Percentiles rank a stretch among this genome's conserved stretches.
phyloP scores from a whole-genome alignment of 2,113 vertebrate genomes.

The Accipiter virgatus region DNA sequence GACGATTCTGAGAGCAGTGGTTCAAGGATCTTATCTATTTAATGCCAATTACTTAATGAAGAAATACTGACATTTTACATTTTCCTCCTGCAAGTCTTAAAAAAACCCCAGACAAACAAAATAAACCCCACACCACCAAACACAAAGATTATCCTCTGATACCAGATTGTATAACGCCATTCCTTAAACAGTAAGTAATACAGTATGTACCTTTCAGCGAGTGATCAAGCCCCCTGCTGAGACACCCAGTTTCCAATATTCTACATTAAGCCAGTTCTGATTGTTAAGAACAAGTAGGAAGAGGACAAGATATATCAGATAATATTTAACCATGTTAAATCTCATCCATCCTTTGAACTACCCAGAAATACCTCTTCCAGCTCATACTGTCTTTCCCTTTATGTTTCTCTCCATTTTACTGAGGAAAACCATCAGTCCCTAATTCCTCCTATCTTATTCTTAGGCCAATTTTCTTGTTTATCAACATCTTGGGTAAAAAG shows the following conservation, averaged over 20 bases:
- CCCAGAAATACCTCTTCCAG: neutral
- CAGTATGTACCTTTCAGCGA: neutral
- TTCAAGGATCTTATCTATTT: neutral
- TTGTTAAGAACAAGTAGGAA: neutral
- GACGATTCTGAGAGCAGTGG: neutral
- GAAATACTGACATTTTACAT: neutral
- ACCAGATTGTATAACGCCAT: neutral
- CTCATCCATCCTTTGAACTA: neutral
- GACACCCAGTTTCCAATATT: neutral
- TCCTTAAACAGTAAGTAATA: neutral
- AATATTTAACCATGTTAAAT: neutral
- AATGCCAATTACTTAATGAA: neutral
- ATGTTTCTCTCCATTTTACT: neutral
- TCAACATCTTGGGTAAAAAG: neutral
- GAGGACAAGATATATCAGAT: neutral
- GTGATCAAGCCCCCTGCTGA: neutral
- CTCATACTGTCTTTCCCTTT: neutral
- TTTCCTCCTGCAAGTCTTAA: neutral
- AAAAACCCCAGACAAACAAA: neutral
- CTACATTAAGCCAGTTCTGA: neutral
- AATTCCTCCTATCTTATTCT: neutral
- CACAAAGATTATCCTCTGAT: neutral
- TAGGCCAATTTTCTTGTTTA: neutral
- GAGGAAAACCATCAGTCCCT: neutral
- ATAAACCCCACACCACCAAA: too few species aligned